These are phyloP conservation scores for Peromyscus polionotus DNA, from an alignment of 2,113 vertebrate species.

Conservation along the genomic window DNA sequence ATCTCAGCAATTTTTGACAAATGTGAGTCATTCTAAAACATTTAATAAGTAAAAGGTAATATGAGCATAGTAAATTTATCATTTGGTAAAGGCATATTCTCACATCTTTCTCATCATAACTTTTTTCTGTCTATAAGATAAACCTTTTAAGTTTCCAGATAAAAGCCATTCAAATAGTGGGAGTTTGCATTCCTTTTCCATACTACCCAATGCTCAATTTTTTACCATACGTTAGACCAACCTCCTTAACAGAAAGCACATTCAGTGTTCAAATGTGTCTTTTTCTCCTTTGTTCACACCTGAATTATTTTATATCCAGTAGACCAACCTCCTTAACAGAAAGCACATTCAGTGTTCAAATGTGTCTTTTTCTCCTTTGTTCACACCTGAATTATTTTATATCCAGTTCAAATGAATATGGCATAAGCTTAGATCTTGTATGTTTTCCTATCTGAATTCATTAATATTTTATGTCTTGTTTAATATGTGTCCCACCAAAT, in stretches of 20 bases:
- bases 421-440: neutral
- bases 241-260: neutral
- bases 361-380: neutral
- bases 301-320: slow-evolving; percentile 19
- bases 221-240: neutral
- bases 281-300: neutral
- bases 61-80: neutral
- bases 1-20: neutral
- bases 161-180: neutral
- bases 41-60: neutral
- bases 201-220: neutral
- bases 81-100: neutral
- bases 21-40: neutral
- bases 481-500: slow-evolving; percentile 34
- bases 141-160: neutral
- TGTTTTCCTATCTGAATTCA: slow-evolving; percentile 38
- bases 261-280: neutral
- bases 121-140: neutral
- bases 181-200: neutral
- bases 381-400: slow-evolving; percentile 38
- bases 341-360: neutral
- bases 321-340: neutral
- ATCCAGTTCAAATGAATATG: neutral
- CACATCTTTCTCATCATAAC: neutral
- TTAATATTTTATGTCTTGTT: slow-evolving; percentile 67